These are phyloP conservation scores for Stigmatopora argus DNA, from an alignment of 2,113 vertebrate species.

Conservation along the genomic window DNA sequence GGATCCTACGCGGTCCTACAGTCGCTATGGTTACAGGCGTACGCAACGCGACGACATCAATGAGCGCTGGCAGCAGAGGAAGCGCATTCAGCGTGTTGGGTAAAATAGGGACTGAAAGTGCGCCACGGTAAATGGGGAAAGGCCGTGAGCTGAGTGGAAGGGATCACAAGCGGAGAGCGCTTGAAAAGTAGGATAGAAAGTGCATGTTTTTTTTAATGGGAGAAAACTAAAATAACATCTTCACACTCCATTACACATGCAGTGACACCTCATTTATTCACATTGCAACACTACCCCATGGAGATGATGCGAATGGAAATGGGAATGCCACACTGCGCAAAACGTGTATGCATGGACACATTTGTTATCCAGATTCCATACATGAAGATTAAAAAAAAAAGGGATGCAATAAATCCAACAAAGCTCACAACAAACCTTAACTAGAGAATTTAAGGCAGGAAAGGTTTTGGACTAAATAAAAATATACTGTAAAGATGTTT, in stretches of 20 bases:
- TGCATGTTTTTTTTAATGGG: neutral
- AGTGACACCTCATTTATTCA: neutral
- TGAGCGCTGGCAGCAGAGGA: neutral
- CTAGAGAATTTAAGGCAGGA: too few relatives aligned
- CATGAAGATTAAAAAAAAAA: too few relatives aligned
- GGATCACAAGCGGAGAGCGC: neutral
- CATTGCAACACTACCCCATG: neutral
- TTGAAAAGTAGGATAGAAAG: neutral
- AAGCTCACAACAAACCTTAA: too few relatives aligned
- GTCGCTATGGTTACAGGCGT: constrained; percentile 1
- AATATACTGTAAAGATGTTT: too few relatives aligned
- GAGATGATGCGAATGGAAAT: neutral
- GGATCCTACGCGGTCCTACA: neutral
- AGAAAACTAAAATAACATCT: neutral
- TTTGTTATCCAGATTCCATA: neutral
- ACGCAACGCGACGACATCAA: neutral
- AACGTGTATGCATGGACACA: neutral
- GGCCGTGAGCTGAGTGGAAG: neutral
- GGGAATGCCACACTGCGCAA: too few relatives aligned
- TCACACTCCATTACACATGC: neutral
- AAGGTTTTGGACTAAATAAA: too few relatives aligned
- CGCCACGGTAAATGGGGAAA: neutral
- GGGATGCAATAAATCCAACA: too few relatives aligned
- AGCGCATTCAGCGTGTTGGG: neutral
- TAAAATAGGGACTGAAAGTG: neutral